Percentiles rank a stretch among this genome's conserved stretches.
phyloP scores from a whole-genome alignment of 2,797 vertebrate genomes.

The Scomberomorus guttatus region DNA sequence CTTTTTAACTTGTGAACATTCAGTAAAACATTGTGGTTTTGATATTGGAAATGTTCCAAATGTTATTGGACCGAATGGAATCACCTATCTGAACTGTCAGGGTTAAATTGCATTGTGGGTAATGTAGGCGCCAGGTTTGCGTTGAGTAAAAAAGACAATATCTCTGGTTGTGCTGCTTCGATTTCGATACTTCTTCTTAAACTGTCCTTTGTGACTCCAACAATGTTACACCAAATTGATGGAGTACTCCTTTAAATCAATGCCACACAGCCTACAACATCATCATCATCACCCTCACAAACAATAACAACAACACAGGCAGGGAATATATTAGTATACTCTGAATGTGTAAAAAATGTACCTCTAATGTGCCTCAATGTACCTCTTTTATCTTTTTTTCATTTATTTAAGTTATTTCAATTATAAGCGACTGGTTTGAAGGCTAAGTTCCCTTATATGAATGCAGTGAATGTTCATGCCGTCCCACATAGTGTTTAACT shows the following conservation, averaged over 20 bases:
- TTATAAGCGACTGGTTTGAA: conserved; percentile 36
- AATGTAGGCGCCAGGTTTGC: too few species aligned
- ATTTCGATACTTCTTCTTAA: too few species aligned
- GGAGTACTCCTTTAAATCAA: neutral
- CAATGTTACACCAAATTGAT: too few species aligned
- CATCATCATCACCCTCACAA: conserved; percentile 1
- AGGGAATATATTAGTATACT: neutral
- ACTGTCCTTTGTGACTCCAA: too few species aligned
- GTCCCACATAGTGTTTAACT: conserved; percentile 48
- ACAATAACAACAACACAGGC: neutral
- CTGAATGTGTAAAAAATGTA: neutral
- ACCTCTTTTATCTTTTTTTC: neutral
- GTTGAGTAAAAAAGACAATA: too few species aligned
- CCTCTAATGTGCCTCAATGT: neutral
- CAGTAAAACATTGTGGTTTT: too few species aligned
- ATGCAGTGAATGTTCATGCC: conserved; percentile 30
- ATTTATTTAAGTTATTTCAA: conserved; percentile 11
- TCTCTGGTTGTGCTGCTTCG: too few species aligned
- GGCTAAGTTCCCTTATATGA: conserved; percentile 26
- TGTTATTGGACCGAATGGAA: too few species aligned
- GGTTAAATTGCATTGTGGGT: too few species aligned
- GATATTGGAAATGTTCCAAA: too few species aligned
- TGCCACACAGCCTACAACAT: neutral
- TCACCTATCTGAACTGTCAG: too few species aligned
- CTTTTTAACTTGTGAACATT: too few species aligned